Percentiles rank a stretch among this genome's conserved stretches.
phyloP scores from a whole-genome alignment of 2,797 vertebrate species.

The Kryptopterus vitreolus region DNA sequence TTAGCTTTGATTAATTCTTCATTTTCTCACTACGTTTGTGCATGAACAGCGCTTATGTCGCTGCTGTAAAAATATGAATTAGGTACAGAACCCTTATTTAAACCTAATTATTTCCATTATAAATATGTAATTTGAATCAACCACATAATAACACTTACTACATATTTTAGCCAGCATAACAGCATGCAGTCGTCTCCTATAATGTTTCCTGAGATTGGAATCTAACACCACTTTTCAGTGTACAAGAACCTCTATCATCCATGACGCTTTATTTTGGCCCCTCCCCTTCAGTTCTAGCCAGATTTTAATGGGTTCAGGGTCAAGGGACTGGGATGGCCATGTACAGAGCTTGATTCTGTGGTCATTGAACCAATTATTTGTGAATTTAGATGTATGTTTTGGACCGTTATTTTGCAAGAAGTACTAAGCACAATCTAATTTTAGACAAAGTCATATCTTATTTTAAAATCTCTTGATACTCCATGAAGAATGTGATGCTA shows the following conservation, averaged over 20 bases:
- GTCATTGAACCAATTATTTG: neutral
- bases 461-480: slow-evolving; percentile 4
- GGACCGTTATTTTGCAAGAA: neutral
- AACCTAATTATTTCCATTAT: neutral
- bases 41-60: neutral
- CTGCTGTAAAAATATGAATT: too few relatives aligned
- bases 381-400: neutral
- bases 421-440: neutral
- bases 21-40: neutral
- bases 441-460: neutral
- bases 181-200: neutral
- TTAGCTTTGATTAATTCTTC: neutral
- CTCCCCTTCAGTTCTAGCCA: neutral
- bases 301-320: neutral
- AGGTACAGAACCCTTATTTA: too few relatives aligned
- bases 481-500: neutral
- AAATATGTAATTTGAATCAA: neutral
- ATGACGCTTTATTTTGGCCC: neutral
- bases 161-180: neutral
- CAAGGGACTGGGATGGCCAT: neutral
- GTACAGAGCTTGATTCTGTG: neutral
- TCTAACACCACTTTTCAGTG: neutral
- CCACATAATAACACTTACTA: neutral
- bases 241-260: neutral
- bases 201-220: neutral